Evolutionary conservation across 2,113 vertebrate species (phyloP).

Genomic region (Proteles cristata): DNA sequence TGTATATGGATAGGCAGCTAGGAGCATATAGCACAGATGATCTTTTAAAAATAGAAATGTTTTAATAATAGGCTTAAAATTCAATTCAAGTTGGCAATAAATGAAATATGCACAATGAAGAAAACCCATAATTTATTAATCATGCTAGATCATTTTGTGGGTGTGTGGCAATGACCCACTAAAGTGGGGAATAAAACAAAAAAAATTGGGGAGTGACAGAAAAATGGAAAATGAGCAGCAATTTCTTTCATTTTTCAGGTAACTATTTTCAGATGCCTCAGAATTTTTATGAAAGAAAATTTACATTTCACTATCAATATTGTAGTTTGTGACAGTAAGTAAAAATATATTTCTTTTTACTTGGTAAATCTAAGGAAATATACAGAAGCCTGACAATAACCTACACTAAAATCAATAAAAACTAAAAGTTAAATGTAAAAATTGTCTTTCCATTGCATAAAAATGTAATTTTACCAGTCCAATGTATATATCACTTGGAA

Average conservation of each 20-base stretch:
- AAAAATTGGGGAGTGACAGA: not conserved
- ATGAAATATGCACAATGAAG: not conserved
- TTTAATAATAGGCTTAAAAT: not conserved
- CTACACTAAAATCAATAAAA: slow-evolving; percentile 55
- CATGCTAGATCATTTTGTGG: not conserved
- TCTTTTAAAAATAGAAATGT: not conserved
- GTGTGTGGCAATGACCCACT: not conserved
- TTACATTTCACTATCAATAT: not conserved
- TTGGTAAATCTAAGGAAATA: slow-evolving; percentile 47
- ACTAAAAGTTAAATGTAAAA: slow-evolving; percentile 63
- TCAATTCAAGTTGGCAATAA: not conserved
- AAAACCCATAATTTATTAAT: not conserved
- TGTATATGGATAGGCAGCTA: not conserved
- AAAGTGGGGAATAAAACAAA: not conserved
- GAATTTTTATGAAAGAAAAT: slow-evolving; percentile 47
- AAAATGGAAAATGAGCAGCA: not conserved
- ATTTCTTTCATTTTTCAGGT: not conserved
- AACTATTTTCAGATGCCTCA: not conserved
- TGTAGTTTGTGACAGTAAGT: slow-evolving; percentile 31
- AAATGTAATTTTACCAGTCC: slow-evolving; percentile 14
- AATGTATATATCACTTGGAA: slow-evolving; percentile 26
- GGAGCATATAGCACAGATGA: not conserved
- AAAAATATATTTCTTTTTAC: slow-evolving; percentile 47
- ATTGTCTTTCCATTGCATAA: slow-evolving; percentile 35
- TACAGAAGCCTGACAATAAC: slow-evolving; percentile 40